phyloP scores from a whole-genome alignment of 2,888 invertebrate genomes.

The Drepana falcataria region DNA sequence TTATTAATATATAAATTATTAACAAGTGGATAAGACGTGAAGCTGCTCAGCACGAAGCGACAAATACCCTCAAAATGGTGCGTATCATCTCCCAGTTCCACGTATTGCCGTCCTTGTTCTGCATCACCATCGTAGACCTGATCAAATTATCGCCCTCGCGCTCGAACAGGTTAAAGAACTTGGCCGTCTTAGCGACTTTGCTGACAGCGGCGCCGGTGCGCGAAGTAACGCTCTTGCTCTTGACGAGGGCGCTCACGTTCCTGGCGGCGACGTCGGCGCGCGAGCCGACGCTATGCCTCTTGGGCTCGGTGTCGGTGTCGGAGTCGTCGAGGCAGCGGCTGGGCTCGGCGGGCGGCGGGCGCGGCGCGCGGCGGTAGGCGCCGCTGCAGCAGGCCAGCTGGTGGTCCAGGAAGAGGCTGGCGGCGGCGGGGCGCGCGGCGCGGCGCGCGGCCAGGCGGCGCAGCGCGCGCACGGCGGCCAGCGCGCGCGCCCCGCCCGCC shows the following conservation, averaged over 20 bases:
- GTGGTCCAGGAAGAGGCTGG: constrained; percentile 90
- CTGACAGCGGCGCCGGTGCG: constrained; percentile 61
- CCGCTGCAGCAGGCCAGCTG: constrained; percentile 81
- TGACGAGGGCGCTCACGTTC: constrained; percentile 67
- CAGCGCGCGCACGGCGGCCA: constrained; percentile 89
- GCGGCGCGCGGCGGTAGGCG: constrained; percentile 33
- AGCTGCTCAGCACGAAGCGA: neutral
- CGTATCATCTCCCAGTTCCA: constrained; percentile 97
- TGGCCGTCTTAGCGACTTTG: constrained; percentile 62
- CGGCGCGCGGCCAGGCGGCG: constrained; percentile 88
- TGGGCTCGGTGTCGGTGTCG: constrained; percentile 60
- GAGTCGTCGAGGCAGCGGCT: constrained; percentile 64
- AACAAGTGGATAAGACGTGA: constrained; percentile 1
- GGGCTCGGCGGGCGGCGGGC: constrained; percentile 46
- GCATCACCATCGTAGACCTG: constrained; percentile 89
- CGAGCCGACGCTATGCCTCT: constrained; percentile 67
- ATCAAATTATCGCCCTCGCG: constrained; percentile 83
- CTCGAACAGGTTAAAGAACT: constrained; percentile 77
- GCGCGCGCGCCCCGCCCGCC: constrained; percentile 87
- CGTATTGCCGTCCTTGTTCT: constrained; percentile 86
- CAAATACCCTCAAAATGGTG: constrained; percentile 85
- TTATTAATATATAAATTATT: constrained; percentile 2
- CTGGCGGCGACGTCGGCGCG: constrained; percentile 61
- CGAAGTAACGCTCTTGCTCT: constrained; percentile 72
- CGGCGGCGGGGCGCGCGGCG: constrained; percentile 88